Base-by-base conservation (phyloP, 2,888 invertebrate genomes). In the Hofmannophila pseudospretella region DNA sequence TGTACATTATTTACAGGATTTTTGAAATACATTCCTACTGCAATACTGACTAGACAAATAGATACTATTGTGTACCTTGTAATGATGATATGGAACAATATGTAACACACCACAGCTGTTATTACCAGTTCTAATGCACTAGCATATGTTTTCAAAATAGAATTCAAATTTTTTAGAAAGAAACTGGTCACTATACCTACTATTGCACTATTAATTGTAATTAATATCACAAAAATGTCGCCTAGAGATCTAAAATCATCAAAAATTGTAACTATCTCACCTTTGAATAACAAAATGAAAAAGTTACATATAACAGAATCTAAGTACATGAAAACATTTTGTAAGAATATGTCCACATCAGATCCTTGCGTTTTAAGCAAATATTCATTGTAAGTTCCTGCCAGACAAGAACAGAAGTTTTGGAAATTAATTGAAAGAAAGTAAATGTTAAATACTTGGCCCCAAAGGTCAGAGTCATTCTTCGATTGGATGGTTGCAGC, bases 371-470 rank as follows among this genome's bases (percentile, higher is more conserved):
- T 93, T 84, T 98, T 98, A 2, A 98, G 84, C 35, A 98, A 86
- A 75, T 95, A 96, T 69, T 98, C 98, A 69, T 97, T 98, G 74
- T 97, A 98, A 2, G 98, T 98, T 4, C 98, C 98, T 0, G 98
- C 98, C 42, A 97, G 80, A 55, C 97, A 98, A 0, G 98, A 98
- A 65, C 95, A 97, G 47, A 96, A 90, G 33, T 95, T 94, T 89
- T 97, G 93, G 11, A 94, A 89, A 44, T 91, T 84, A 41, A 92
- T 91, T 19, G 91, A 90, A 16, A 92, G 48, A 16, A 91, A 90
- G 55, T 90, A 91, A 19, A 92, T 73, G 52, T 88, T 90, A 58
- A 76, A 87, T 58, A 86, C 42, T 58, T 79, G 75, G 29, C 78
- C 76, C 73, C 68, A 75, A 4, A 66, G n/a, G 42, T 72, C 61